These are phyloP conservation scores for Neoarius graeffei DNA, from an alignment of 2,113 vertebrate genomes.

Conservation along the genomic window DNA sequence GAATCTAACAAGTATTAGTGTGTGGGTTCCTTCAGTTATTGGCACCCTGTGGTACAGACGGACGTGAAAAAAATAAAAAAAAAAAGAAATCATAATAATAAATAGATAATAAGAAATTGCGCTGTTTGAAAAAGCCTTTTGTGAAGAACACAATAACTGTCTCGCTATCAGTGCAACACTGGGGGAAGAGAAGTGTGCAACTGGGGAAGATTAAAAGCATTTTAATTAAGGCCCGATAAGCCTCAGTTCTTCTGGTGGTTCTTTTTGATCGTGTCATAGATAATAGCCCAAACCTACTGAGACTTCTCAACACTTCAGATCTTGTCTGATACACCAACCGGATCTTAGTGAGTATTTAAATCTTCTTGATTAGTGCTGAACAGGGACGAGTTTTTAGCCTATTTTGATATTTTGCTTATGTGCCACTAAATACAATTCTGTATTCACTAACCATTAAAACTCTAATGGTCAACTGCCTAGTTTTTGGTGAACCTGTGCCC, in stretches of 20 bases:
- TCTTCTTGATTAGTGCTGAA: not conserved
- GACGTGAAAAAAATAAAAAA: not conserved
- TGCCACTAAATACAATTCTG: not conserved
- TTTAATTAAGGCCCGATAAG: constrained; percentile 45
- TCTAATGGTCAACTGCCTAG: not conserved
- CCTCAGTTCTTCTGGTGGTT: constrained; percentile 24
- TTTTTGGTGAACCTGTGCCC: not conserved
- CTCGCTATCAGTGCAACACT: not conserved
- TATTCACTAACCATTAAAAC: not conserved
- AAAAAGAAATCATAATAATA: not conserved
- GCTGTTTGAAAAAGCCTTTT: constrained; percentile 4
- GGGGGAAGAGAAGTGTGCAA: constrained; percentile 8
- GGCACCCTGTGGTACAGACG: not conserved
- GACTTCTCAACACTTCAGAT: constrained; percentile 29
- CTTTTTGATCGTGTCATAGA: constrained; percentile 30
- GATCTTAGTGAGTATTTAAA: not conserved
- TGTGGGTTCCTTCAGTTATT: not conserved
- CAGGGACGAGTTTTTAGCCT: not conserved
- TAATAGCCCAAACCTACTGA: constrained; percentile 28
- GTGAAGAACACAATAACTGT: constrained; percentile 12
- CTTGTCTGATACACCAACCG: not conserved
- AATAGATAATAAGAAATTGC: not conserved
- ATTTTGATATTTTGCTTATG: not conserved
- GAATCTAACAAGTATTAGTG: not conserved
- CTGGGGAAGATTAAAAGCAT: constrained; percentile 43